Evolutionary conservation across 2,888 invertebrate species (phyloP).

Genomic region (Phoenoteleia sp.): DNA sequence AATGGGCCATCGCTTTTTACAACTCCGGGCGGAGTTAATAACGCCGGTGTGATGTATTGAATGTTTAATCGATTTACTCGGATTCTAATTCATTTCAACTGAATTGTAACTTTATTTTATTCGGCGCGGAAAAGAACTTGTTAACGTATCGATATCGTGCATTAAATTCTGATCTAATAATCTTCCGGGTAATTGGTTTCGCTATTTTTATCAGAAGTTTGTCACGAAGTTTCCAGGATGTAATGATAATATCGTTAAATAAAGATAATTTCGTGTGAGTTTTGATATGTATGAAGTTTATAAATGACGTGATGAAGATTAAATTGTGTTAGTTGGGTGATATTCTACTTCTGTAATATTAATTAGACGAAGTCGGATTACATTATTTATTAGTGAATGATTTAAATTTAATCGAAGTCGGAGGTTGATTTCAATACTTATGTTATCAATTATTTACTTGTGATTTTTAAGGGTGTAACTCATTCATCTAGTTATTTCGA

Average conservation of each 20-base stretch:
- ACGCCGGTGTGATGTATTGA: background rate
- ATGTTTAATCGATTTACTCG: constrained; percentile 7
- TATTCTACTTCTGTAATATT: background rate
- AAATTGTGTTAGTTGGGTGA: background rate
- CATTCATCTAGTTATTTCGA: too few species aligned
- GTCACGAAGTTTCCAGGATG: constrained; percentile 3
- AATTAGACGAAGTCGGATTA: background rate
- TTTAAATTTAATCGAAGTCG: too few species aligned
- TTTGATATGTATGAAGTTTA: background rate
- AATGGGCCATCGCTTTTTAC: background rate
- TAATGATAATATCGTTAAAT: constrained; percentile 20
- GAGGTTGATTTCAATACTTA: too few species aligned
- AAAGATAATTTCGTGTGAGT: background rate
- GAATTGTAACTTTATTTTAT: constrained; percentile 7
- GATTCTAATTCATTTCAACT: background rate
- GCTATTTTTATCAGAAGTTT: background rate
- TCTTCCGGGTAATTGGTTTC: background rate
- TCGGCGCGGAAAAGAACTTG: background rate
- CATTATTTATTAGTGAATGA: too few species aligned
- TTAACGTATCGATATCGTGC: background rate
- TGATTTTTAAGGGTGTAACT: too few species aligned
- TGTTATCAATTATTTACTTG: too few species aligned
- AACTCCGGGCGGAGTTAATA: background rate
- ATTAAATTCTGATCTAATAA: constrained; percentile 1
- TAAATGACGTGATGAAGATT: background rate